phyloP scores from a whole-genome alignment of 2,888 invertebrate genomes.

The Troides oblongomaculatus region DNA sequence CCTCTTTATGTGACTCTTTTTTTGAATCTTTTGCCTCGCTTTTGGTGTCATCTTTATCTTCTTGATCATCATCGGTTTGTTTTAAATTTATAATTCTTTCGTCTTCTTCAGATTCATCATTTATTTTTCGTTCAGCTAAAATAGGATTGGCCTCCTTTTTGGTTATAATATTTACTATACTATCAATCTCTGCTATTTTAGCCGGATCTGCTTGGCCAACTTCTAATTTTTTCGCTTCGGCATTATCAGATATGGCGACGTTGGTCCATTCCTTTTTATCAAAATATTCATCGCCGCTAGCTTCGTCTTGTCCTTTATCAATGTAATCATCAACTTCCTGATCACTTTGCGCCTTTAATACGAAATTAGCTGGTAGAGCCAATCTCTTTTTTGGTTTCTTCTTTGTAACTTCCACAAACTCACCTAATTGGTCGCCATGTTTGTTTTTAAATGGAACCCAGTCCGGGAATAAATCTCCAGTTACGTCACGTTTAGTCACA shows the following conservation, averaged over 20 bases:
- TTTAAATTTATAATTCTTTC: constrained; percentile 32
- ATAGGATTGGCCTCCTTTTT: constrained; percentile 39
- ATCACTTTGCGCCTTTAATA: constrained; percentile 58
- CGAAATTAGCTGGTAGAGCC: constrained; percentile 61
- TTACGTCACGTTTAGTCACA: constrained; percentile 56
- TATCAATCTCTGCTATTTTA: constrained; percentile 60
- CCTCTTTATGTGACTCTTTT: constrained; percentile 34
- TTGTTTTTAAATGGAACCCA: constrained; percentile 75
- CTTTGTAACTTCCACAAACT: constrained; percentile 57
- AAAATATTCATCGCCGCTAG: constrained; percentile 60
- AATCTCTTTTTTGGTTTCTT: constrained; percentile 65
- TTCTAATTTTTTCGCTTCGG: constrained; percentile 34
- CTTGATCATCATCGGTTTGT: constrained; percentile 33
- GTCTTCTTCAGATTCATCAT: constrained; percentile 28
- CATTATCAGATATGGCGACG: constrained; percentile 44
- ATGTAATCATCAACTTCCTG: constrained; percentile 59
- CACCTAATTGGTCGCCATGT: constrained; percentile 62
- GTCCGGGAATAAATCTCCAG: constrained; percentile 62
- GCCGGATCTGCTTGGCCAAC: constrained; percentile 40
- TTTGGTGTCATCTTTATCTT: constrained; percentile 25
- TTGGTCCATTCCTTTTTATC: constrained; percentile 65
- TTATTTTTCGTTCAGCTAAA: constrained; percentile 24
- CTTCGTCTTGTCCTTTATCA: constrained; percentile 59
- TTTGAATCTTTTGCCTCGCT: constrained; percentile 31
- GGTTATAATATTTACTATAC: constrained; percentile 62